phyloP scores from a whole-genome alignment of 2,888 invertebrate species.

The Epiperipatus broadwayi region DNA sequence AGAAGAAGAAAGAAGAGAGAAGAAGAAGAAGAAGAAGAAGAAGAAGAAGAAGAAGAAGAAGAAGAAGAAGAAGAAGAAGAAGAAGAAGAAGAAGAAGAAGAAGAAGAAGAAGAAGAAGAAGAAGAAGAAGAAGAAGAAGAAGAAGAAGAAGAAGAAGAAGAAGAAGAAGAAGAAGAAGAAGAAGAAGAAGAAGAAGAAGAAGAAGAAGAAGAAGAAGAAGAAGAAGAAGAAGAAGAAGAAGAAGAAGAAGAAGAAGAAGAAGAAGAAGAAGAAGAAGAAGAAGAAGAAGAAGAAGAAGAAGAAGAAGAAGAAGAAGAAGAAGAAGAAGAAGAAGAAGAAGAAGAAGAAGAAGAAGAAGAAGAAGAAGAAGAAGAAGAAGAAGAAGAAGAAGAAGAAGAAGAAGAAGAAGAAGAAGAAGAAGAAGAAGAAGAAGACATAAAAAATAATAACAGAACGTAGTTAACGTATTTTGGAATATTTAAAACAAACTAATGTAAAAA shows the following conservation, averaged over 20 bases:
- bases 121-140: background rate
- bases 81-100: background rate
- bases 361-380: background rate
- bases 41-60: background rate
- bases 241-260: background rate
- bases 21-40: background rate
- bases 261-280: background rate
- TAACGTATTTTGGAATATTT: too few species aligned
- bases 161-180: background rate
- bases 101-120: background rate
- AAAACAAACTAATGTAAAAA: too few species aligned
- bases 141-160: background rate
- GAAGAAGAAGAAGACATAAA: background rate
- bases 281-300: background rate
- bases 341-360: background rate
- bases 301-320: background rate
- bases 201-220: background rate
- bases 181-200: background rate
- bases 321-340: background rate
- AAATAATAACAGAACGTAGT: too few species aligned
- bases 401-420: background rate
- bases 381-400: background rate
- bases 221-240: background rate
- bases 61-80: background rate
- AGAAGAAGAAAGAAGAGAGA: background rate